Evolutionary conservation across 64 coral and sea anemone species (phyloP), one percentile per base, ranked within the genome.

Genomic region (Montipora foliosa): DNA sequence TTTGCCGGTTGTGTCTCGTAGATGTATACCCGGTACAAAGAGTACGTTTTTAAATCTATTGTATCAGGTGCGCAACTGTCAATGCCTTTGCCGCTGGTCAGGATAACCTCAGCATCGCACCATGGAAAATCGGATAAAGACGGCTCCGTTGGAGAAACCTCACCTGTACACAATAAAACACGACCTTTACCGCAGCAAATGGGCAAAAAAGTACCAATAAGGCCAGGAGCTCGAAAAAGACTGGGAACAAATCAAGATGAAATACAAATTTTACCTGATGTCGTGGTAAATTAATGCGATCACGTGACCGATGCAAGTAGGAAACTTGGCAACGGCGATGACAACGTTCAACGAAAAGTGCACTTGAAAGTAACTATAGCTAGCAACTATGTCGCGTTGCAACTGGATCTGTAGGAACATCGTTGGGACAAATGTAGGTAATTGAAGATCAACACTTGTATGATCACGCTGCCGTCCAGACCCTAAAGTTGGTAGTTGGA

Each of bases 31-130:
- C 14, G 14, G 14, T 15, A 1, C 19, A 37, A 37, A 37, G 3
- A 24, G 20, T 19, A 22, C 29, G 68, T 24, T 22, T 24, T 16
- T 19, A 49, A 48, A 7, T 19, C 3, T 6, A 50, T 17, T 78
- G 14, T 37, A 24, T 15, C 51, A 98, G 96, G 96, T 15, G 96
- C 96, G 19, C 96, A 90, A 29, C 93, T 98, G 5, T 70, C 93
- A 14, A 85, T 92, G 75, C 96, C 96, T 11, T 79, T 98, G 71
- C 96, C 96, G 84, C 96, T 98, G 93, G 96, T 98, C 93, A 84
- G 96, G 89, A 98, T 98, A 24, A 98, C 96, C 29, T 98, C 95
- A 67, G 95, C 95, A 44, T 97, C 95, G 29, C 89, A 95, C 19
- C 61, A 80, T 5, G 95, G 83, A 22, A 88, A 80, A 8, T 97